Base-by-base conservation (phyloP, 1,140 invertebrate genomes). In the Gryon sp. region DNA sequence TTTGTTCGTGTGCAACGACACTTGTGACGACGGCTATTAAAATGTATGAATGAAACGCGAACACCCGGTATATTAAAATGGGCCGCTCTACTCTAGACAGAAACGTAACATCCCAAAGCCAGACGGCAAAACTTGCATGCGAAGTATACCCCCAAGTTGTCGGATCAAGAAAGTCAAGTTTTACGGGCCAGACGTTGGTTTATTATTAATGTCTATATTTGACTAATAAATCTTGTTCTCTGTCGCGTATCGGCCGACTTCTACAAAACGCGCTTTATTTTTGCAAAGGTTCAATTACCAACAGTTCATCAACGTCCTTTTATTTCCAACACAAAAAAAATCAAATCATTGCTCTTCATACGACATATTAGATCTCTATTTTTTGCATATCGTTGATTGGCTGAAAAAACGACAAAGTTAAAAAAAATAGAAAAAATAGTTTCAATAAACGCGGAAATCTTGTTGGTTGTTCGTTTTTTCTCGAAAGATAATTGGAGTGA, bases 181-280 rank as follows among this genome's bases (percentile, higher is more conserved):
- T 72, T 72, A 62, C 46, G 55, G 68, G 48, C 57, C 48, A 62
- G 48, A 62, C 68, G 36, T 55, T 46, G 50, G 22, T n/a, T 53
- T 60, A 60, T 70, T 62, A 62, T 69, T 70, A 60, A 62, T 62
- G 55, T 45, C 55, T 73, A 63, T 73, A 63, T 73, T 73, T 63
- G 50, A 40, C 59, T 48, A 41, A 63, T 57, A 62, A 73, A 73
- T 57, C 48, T 53, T 26, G 15, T 12, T 12, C 48, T 62, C 26
- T 60, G 55, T 62, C 40, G n/a, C 55, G 18, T 38, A 46, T 38
- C 46, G 41, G 0, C n/a, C 12, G 26, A 69, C 50, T 24, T 18
- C 7, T 41, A n/a, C 34, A n/a, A 30, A 34, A 52, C 34, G 28
- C 32, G 24, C 41, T 69, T 32, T 9, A 20, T 46, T 69, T 26